Base-by-base conservation (phyloP, 2,888 invertebrate species). In the Sminthurides aquaticus region DNA sequence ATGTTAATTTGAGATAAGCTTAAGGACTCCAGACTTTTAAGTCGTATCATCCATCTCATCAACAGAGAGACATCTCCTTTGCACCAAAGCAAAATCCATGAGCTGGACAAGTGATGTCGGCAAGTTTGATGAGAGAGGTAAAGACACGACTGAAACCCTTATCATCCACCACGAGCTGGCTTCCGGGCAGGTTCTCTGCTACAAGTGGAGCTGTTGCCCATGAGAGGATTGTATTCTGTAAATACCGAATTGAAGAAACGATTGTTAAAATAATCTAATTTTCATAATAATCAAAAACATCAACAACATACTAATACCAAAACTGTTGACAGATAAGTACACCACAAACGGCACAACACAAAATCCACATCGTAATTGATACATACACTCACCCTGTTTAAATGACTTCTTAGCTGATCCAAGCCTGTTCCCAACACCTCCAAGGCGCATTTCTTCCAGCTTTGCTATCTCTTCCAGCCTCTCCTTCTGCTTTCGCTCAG, bases 191-290 rank as follows among this genome's bases (percentile, higher is more conserved):
- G 20, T 8, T 66, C 67, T 1, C 71, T 57, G 18, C 57, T 57
- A 48, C 67, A 64, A 27, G 56, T 62, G 20, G 67, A 56, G 0
- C 26, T 15, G 48, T 73, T 68, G 0, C 73, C 73, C 71, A 71
- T 71, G 26, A 73, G 57, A n/a, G 73, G 73, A 66, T 71, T 71
- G 57, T 71, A 73, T 57, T 71, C 73, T 73, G 34, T 20, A 69
- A 58, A 57, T 2, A 54, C 26, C n/a, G n/a, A n/a, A n/a, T n/a
- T n/a, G n/a, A n/a, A n/a, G n/a, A 60, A 27, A 25, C 3, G 15
- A 34, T 20, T 22, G 20, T 15, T 52, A 8, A 52, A 52, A 18
- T 52, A 20, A 8, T 52, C 5, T 18, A 5, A 20, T 15, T 43
- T 43, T 43, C 43, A 8, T 11, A 43, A 18, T 43, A 43, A 43